Percentiles rank a stretch among this genome's conserved stretches.
phyloP scores from a whole-genome alignment of 2,888 invertebrate species.

The Germaria angustata region DNA sequence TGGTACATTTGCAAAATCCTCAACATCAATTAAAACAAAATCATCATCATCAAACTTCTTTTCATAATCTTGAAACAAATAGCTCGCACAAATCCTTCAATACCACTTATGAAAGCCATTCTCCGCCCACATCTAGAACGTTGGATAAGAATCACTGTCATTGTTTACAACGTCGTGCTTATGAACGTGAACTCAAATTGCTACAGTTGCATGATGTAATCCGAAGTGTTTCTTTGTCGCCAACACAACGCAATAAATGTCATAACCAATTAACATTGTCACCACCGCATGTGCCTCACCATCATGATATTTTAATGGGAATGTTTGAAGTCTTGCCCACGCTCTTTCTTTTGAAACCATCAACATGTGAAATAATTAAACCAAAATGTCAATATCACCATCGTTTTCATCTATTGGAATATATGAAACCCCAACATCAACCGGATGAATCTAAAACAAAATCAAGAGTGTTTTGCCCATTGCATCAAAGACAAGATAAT shows the following conservation, averaged over 20 bases:
- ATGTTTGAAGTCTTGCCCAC: conserved; percentile 60
- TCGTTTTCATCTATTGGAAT: neutral
- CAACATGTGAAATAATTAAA: neutral
- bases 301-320: conserved; percentile 28
- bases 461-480: neutral
- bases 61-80: neutral
- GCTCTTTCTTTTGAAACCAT: neutral
- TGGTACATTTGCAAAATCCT: neutral
- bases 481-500: neutral
- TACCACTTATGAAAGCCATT: neutral
- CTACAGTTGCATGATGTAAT: conserved; percentile 3
- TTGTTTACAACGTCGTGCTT: neutral
- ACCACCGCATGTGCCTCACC: conserved; percentile 9
- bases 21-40: neutral
- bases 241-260: neutral
- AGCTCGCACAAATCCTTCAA: neutral
- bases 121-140: neutral
- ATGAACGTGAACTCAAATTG: neutral
- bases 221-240: neutral
- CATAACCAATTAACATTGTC: conserved; percentile 6
- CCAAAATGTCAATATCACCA: neutral
- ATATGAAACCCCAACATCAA: neutral
- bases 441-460: neutral
- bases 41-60: neutral
- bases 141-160: neutral